Percentiles rank a stretch among this genome's conserved stretches.
Conservation (phyloP, 2,113 vertebrate genomes). For the Garra rufa region DNA sequence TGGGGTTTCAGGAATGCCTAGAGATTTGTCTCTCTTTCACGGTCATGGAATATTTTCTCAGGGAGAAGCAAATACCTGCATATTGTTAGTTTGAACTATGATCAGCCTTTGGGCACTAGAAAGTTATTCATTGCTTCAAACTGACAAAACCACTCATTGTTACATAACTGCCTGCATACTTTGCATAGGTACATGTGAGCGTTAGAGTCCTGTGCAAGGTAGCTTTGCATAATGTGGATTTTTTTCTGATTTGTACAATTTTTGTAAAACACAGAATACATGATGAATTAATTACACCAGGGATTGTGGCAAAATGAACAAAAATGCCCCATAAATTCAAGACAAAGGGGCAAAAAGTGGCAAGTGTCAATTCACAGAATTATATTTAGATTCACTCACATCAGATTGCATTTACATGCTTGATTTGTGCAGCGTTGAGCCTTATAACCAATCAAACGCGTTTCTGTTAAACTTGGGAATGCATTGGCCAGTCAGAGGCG, state of each 20-base stretch:
- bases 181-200: not conserved
- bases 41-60: not conserved
- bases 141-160: not conserved
- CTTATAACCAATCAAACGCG: too few species aligned
- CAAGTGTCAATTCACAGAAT: too few species aligned
- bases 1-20: not conserved
- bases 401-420: too few species aligned
- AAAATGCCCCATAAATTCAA: too few species aligned
- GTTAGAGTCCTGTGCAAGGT: not conserved
- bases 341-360: too few species aligned
- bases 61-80: slow-evolving; percentile 25
- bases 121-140: slow-evolving; percentile 7
- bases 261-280: not conserved
- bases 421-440: too few species aligned
- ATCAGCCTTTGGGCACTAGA: not conserved
- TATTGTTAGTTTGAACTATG: not conserved
- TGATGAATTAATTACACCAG: not conserved
- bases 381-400: too few species aligned
- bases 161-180: not conserved
- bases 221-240: not conserved
- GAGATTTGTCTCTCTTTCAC: not conserved
- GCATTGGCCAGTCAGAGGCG: too few species aligned
- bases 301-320: too few species aligned
- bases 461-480: too few species aligned
- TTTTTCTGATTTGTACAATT: not conserved